Base-by-base conservation (phyloP, 2,113 vertebrate species). In the Lipophrys pholis region DNA sequence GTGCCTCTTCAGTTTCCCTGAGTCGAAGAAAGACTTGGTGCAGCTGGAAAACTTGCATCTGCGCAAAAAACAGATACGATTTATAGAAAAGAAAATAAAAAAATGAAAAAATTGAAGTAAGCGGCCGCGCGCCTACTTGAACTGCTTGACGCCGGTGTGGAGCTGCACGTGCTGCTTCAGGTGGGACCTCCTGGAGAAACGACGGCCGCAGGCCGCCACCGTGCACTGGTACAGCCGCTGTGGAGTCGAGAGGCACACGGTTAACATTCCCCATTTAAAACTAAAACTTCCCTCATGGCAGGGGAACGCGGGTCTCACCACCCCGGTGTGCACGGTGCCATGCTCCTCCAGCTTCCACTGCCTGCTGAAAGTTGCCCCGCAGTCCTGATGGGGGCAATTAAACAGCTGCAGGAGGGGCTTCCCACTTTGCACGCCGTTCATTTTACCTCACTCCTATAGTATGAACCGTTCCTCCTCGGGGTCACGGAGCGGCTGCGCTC, bases 321-420 rank as follows among this genome's bases (percentile, higher is more conserved):
- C 82, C 7, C 90, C 94, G 0, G 88, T 87, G 84, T 95, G 95
- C 30, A 72, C 78, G 0, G 77, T 87, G 70, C 91, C 76, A 17
- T 95, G 94, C 53, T 94, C 91, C 5, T 73, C 71, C n/a, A 94
- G 81, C 14, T 82, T 83, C 91, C 93, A 84, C 49, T 88, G 49
- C 0, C 82, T 81, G 5, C 69, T 82, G 65, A 94, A 94, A 2
- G 82, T 84, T 1, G 92, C 92, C 0, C 61, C 85, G 12, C 95
- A 95, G 1, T 69, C 89, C 0, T 49, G 46, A 10, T 85, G 58
- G 1, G 54, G n/a, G 72, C 95, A 95, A 21, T 55, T 84, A 11
- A 91, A 87, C 1, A 78, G 9, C 68, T 76, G 81, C 57, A 10
- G 57, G 56, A 12, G 69, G 3, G 39, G 12, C 14, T 82, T 65